Evolutionary conservation across 2,797 vertebrate species (phyloP).

Genomic region (Poecile montanus): DNA sequence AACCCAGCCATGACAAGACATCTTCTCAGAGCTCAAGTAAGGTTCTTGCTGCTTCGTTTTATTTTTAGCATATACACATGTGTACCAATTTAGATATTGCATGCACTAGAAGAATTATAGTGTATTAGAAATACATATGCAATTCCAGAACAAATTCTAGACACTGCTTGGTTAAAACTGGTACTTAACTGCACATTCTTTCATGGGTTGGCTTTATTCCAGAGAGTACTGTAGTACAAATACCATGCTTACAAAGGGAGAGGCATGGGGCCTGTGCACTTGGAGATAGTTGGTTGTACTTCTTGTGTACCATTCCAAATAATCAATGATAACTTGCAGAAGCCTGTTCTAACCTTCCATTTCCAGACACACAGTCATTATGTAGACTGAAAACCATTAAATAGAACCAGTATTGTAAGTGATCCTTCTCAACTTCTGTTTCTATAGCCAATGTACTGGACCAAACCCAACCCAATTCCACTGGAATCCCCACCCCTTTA

Average conservation of each 20-base stretch:
- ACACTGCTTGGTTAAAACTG: background rate
- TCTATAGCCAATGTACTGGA: background rate
- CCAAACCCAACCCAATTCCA: background rate
- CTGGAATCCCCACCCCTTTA: background rate
- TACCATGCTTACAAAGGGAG: background rate
- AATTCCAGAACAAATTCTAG: background rate
- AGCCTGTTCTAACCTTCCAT: background rate
- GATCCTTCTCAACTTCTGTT: background rate
- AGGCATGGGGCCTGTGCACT: background rate
- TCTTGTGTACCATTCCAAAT: background rate
- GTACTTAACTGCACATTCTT: background rate
- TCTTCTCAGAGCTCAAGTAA: conserved; percentile 89
- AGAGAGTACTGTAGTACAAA: background rate
- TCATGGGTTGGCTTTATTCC: background rate
- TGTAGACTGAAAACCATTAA: background rate
- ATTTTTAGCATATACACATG: background rate
- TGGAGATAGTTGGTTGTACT: background rate
- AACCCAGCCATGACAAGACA: conserved; percentile 88
- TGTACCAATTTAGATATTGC: background rate
- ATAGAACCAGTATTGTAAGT: background rate
- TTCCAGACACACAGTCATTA: background rate
- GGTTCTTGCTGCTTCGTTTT: background rate
- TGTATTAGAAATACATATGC: background rate
- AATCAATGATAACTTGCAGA: background rate
- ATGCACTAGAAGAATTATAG: background rate